Conservation (phyloP, 2,797 vertebrate species). For the Schizothorax lantsangensis region DNA sequence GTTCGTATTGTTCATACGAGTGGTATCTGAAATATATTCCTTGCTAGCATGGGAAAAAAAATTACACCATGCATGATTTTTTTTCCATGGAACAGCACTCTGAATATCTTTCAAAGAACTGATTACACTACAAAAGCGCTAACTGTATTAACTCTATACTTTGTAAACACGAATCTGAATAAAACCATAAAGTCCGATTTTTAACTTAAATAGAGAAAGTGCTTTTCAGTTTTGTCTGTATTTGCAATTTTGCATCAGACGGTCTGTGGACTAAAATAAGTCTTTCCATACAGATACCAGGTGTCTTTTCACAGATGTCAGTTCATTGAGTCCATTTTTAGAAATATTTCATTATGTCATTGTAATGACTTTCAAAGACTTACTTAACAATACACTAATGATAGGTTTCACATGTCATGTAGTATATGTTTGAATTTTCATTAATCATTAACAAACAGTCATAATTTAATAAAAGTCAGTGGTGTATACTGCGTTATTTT, state of each 20-base stretch:
- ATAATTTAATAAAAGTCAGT: neutral
- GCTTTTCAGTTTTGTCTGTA: neutral
- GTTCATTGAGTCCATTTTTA: neutral
- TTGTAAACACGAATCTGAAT: neutral
- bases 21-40: too few relatives aligned
- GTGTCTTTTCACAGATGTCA: neutral
- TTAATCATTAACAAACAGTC: neutral
- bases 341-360: neutral
- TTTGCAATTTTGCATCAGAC: neutral
- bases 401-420: neutral
- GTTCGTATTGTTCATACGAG: neutral
- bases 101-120: neutral
- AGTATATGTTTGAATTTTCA: neutral
- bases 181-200: neutral
- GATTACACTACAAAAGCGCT: neutral
- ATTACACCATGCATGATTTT: too few relatives aligned
- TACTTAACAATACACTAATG: neutral
- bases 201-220: neutral
- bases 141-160: neutral
- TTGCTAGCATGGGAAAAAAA: too few relatives aligned
- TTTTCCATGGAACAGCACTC: too few relatives aligned
- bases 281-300: neutral
- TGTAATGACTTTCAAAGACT: neutral
- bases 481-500: neutral
- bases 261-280: neutral